A percentile compares a stretch with the other conserved stretches of the same genome.
Evolutionary conservation across 2,113 vertebrate genomes (phyloP).

Genomic region (Alethe castanea): DNA sequence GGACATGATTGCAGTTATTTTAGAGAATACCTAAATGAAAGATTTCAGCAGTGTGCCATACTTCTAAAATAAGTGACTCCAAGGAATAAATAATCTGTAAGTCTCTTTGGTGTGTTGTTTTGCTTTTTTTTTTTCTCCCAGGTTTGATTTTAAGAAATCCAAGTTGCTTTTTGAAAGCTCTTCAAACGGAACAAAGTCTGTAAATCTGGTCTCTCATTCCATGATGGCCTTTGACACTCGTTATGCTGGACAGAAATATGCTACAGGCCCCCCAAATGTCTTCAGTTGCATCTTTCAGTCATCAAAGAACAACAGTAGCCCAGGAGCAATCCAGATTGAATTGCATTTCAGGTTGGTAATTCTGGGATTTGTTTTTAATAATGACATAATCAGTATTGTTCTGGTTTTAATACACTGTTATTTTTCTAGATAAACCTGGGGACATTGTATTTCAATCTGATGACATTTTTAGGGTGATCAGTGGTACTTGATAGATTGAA

Average conservation of each 20-base stretch:
- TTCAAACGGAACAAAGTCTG: slow-evolving; percentile 90
- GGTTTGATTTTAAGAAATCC: slow-evolving; percentile 98
- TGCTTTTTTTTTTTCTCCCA: slow-evolving; percentile 43
- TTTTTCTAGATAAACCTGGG: neutral
- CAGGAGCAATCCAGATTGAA: slow-evolving; percentile 90
- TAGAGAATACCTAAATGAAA: neutral
- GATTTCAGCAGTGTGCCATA: neutral
- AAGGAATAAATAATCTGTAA: neutral
- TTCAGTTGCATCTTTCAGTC: slow-evolving; percentile 94
- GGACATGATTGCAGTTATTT: neutral
- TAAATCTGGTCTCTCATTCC: slow-evolving; percentile 96
- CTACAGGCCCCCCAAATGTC: slow-evolving; percentile 73
- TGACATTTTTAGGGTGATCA: neutral
- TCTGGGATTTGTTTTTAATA: neutral
- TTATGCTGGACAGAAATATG: slow-evolving; percentile 57
- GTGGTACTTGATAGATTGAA: neutral
- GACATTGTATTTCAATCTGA: neutral
- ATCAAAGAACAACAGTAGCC: slow-evolving; percentile 82
- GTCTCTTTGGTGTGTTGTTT: neutral
- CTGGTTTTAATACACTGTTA: neutral
- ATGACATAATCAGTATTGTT: neutral
- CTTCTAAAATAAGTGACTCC: neutral
- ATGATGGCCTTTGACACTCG: slow-evolving; percentile 95
- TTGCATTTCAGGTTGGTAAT: slow-evolving; percentile 87
- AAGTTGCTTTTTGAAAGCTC: slow-evolving; percentile 95